Evolutionary conservation across 2,888 invertebrate species (phyloP).

Genomic region (Agrochola lychnidis): DNA sequence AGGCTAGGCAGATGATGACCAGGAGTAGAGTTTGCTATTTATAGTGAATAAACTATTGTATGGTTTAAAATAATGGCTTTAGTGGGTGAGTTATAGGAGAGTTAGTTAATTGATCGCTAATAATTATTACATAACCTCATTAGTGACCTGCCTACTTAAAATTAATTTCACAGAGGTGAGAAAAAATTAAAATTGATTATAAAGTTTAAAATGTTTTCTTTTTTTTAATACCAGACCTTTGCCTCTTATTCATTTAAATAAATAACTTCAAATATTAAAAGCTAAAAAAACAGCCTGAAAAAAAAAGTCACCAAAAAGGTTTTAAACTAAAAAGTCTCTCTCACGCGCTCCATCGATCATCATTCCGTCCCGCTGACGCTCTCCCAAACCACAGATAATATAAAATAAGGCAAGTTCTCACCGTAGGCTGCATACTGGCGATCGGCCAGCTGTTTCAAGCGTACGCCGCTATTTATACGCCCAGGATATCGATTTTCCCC

Average conservation of each 20-base stretch:
- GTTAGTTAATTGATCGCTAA: background rate
- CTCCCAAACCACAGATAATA: constrained; percentile 45
- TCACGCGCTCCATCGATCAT: constrained; percentile 31
- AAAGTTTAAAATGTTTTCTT: background rate
- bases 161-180: background rate
- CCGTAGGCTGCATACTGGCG: constrained; percentile 87
- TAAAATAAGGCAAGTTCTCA: constrained; percentile 71
- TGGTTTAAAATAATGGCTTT: background rate
- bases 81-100: too few species aligned
- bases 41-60: too few species aligned
- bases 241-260: background rate
- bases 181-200: background rate
- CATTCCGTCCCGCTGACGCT: constrained; percentile 27
- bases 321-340: background rate
- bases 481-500: constrained; percentile 88
- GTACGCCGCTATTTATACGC: constrained; percentile 87
- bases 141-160: constrained; percentile 7
- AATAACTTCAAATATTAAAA: background rate
- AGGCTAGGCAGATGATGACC: too few species aligned
- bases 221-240: background rate
- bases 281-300: background rate
- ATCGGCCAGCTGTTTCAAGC: constrained; percentile 87
- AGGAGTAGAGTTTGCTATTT: too few species aligned
- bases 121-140: constrained; percentile 1
- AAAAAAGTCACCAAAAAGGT: background rate